Evolutionary conservation across 2,888 invertebrate species (phyloP), one percentile per base, ranked within the genome.

Genomic region (Zootermopsis nevadensis): DNA sequence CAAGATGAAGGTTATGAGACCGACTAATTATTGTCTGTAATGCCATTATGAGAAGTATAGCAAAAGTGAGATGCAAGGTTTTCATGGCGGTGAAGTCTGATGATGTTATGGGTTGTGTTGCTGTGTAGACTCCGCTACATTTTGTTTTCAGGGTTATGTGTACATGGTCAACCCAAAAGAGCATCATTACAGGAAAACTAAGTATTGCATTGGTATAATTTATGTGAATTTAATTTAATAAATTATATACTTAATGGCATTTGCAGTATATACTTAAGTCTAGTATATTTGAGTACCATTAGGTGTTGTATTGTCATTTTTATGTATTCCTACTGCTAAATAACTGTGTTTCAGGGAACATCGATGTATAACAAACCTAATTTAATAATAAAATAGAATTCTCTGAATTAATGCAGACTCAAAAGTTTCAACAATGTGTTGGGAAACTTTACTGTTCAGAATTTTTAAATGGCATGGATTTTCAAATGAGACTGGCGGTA

Each of bases 311-410:
- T 27, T 60, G 27, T 60, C 27, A 60, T 2, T 60, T 60, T 60
- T 60, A 60, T 55, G n/a, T 60, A 60, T 60, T 60, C n/a, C n/a
- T 60, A 60, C 27, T 60, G 27, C 60, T 60, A 12, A 60, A n/a
- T 60, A 60, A 60, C 27, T 60, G 60, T 27, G 60, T 60, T 60
- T n/a, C 60, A 60, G 60, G 60, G 60, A 60, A 15, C 60, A 60
- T 60, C n/a, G 60, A 60, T 60, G 60, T 60, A 60, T 60, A 60
- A 60, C 60, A 60, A 27, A 60, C n/a, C 60, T 60, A 60, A 60
- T 60, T 60, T 60, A 60, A 60, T 60, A 60, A 60, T 60, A 60
- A 60, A 60, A 60, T 60, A 60, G 60, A 8, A 27, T 60, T 60
- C 60, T 27, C n/a, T 60, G 60, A n/a, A 60, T 27, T 27, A 60